These are phyloP conservation scores for Coendou prehensilis DNA, from an alignment of 2,797 vertebrate species.

Conservation along the genomic window DNA sequence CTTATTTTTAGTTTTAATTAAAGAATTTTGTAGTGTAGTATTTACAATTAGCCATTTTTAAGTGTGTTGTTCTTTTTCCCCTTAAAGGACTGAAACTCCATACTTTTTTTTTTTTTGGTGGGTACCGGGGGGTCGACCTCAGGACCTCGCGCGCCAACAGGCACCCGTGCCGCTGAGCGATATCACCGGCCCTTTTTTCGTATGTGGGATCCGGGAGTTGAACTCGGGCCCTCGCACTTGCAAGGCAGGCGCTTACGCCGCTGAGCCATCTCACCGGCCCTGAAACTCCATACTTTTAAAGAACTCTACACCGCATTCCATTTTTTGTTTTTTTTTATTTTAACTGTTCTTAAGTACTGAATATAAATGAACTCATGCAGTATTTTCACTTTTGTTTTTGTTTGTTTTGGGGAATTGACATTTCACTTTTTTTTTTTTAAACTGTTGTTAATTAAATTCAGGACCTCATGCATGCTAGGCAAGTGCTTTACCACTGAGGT, in stretches of 20 bases:
- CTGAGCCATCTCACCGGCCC: too few species aligned
- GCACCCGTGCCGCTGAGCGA: too few species aligned
- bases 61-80: background rate
- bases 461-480: background rate
- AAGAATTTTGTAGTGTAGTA: background rate
- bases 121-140: too few species aligned
- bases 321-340: background rate
- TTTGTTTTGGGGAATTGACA: background rate
- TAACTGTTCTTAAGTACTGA: background rate
- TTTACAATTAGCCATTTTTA: background rate
- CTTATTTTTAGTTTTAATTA: background rate
- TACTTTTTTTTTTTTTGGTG: too few species aligned
- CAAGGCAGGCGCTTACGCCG: too few species aligned
- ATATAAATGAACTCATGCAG: background rate
- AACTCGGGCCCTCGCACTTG: too few species aligned
- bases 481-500: background rate
- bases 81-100: background rate
- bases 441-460: background rate
- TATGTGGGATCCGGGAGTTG: too few species aligned
- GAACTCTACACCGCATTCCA: background rate
- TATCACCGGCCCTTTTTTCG: too few species aligned
- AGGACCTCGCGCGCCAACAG: too few species aligned
- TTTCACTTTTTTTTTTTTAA: background rate
- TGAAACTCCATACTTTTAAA: conserved; percentile 1
- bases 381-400: background rate